phyloP scores from a whole-genome alignment of 1,140 invertebrate genomes.

The Heliconius nattereri region DNA sequence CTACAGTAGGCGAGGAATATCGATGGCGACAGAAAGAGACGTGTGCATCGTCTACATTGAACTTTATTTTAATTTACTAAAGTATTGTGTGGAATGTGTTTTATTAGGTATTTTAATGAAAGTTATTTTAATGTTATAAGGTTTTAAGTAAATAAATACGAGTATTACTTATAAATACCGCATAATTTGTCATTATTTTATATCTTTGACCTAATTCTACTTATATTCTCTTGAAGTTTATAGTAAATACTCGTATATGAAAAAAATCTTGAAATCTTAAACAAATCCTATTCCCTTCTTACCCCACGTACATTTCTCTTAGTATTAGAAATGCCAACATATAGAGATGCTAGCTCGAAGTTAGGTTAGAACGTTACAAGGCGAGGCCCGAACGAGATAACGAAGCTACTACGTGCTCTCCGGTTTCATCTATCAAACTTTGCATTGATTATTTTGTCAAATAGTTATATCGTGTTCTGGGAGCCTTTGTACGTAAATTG shows the following conservation, averaged over 20 bases:
- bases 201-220: no score
- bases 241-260: background rate
- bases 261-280: background rate
- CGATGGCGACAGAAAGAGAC: conserved; percentile 33
- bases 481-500: conserved; percentile 29
- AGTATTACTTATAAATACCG: no score
- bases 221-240: background rate
- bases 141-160: no score
- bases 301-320: conserved; percentile 13
- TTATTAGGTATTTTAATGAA: background rate
- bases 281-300: background rate
- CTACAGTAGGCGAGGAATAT: conserved; percentile 64
- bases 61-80: background rate
- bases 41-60: background rate
- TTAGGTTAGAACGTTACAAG: conserved; percentile 25
- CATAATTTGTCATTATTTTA: no score
- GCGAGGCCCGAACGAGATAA: conserved; percentile 32
- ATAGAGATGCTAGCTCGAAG: conserved; percentile 27
- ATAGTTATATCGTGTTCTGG: conserved; percentile 27
- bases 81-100: background rate
- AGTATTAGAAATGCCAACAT: conserved; percentile 23
- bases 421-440: conserved; percentile 39
- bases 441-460: conserved; percentile 44
- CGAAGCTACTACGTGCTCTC: conserved; percentile 37
- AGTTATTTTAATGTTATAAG: background rate